Evolutionary conservation across 2,113 vertebrate genomes (phyloP), one percentile per base, ranked within the genome.

Genomic region (Ibidorhyncha struthersii): DNA sequence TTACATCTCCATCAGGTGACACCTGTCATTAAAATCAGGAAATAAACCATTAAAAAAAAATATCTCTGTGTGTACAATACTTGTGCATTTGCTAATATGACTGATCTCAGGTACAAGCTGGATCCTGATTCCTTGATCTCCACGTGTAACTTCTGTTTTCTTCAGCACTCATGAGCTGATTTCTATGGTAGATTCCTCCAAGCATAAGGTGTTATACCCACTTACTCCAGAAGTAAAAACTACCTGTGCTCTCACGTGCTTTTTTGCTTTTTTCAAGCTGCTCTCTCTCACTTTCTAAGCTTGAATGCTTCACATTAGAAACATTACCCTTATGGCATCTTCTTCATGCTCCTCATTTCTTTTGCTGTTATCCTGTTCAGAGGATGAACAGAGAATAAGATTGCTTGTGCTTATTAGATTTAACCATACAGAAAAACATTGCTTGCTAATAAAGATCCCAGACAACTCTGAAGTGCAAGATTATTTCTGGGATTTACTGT

Each of bases 181-280:
- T 63, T 72, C 45, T 85, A 3, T 10, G 17, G 22, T 10, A 67
- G 12, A 77, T 72, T 81, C 15, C 72, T 55, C 40, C 2, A 8
- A 52, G 10, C 4, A n/a, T 16, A 47, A 50, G 5, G 2, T 58
- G 11, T 38, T 80, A 67, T 29, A 43, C 20, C 4, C 0, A 1
- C 34, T 55, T 67, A 27, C 17, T 55, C 10, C 40, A 34, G 15
- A 85, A 78, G 32, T 36, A 38, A 80, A 78, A 85, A 10, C 34
- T 77, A 77, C 47, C 9, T 9, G 7, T 61, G 29, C 7, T 78
- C 16, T 34, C 29, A 20, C 2, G 2, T 26, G 26, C 12, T 59
- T 70, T 79, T 25, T 40, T 32, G 86, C 41, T 70, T 79, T 25
- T 40, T 32, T 89, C 41, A 79, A 40, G 4, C 4, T 80, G 3